Percentiles rank a stretch among this genome's conserved stretches.
Evolutionary conservation across 2,113 vertebrate species (phyloP).

Genomic region (Coracopsis vasa): DNA sequence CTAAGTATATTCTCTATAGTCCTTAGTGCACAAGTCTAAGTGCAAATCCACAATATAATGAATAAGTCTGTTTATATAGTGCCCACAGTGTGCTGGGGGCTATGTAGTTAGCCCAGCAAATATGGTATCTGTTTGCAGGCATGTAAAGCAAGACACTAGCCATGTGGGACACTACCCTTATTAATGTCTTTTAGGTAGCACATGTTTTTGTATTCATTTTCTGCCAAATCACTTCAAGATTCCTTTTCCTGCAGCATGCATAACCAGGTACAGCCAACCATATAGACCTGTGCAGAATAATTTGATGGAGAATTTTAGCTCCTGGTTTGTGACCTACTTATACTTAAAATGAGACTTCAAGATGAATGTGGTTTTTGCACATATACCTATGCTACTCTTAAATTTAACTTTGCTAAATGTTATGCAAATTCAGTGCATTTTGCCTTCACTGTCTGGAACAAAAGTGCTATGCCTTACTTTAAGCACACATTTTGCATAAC

Average conservation of each 20-base stretch:
- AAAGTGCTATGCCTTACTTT: slow-evolving; percentile 23
- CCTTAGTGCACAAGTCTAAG: neutral
- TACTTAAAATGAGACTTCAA: neutral
- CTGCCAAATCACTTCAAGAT: neutral
- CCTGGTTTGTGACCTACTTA: neutral
- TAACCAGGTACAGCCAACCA: neutral
- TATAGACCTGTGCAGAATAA: neutral
- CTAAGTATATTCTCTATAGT: neutral
- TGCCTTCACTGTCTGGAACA: neutral
- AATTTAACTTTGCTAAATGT: slow-evolving; percentile 28
- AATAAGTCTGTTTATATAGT: neutral
- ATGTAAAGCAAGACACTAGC: neutral
- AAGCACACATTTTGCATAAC: slow-evolving; percentile 27
- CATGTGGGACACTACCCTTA: neutral
- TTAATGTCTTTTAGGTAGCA: neutral
- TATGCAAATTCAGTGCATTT: slow-evolving; percentile 44
- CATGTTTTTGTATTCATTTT: neutral
- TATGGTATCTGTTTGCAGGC: neutral
- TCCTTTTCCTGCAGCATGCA: neutral
- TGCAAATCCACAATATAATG: neutral
- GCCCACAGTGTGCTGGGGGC: neutral
- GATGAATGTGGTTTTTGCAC: neutral
- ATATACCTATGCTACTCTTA: neutral
- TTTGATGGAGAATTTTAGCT: neutral
- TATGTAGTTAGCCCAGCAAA: neutral